A percentile compares a stretch with the other conserved stretches of the same genome.
phyloP scores from a whole-genome alignment of 2,797 vertebrate genomes.

The Nyctibius grandis region DNA sequence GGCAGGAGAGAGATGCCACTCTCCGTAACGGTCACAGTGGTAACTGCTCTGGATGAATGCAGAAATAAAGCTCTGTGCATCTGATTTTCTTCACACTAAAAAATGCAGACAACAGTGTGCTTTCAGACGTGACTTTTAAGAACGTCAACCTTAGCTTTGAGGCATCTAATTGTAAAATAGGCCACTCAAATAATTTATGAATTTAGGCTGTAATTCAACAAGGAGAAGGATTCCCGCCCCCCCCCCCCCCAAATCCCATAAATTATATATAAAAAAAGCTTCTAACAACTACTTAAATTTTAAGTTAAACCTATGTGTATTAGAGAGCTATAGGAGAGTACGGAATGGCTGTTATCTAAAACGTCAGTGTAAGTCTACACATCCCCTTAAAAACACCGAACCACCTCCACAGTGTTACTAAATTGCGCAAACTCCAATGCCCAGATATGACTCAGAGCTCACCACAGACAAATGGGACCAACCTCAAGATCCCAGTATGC shows the following conservation, averaged over 20 bases:
- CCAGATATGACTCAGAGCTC: neutral
- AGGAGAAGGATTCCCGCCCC: neutral
- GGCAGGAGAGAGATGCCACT: neutral
- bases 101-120: neutral
- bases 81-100: neutral
- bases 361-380: neutral
- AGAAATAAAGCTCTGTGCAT: neutral
- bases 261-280: conserved; percentile 38
- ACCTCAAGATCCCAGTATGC: neutral
- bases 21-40: neutral
- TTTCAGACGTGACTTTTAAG: neutral
- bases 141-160: neutral
- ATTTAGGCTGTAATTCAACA: neutral
- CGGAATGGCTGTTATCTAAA: neutral
- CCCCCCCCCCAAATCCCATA: neutral
- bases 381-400: neutral
- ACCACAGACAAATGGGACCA: neutral
- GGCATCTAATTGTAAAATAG: conserved; percentile 34
- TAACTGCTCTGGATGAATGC: neutral
- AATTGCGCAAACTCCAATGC: neutral
- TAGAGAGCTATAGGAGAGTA: neutral
- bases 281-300: conserved; percentile 35
- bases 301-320: neutral
- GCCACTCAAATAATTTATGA: conserved; percentile 55
- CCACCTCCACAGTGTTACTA: neutral